phyloP scores from a whole-genome alignment of 2,797 vertebrate genomes.

The Tangara arthus region DNA sequence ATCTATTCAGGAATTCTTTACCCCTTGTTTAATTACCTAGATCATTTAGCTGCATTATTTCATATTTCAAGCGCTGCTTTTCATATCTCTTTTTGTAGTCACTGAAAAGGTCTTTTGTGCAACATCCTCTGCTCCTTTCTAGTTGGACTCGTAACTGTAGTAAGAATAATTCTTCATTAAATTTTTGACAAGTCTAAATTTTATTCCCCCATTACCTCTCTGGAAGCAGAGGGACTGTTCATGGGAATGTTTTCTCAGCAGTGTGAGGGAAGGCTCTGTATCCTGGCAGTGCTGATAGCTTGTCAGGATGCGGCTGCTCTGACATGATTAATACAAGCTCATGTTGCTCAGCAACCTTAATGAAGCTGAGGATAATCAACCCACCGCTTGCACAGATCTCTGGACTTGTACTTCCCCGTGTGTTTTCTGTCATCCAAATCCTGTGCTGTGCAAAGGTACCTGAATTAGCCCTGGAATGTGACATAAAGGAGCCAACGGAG shows the following conservation, averaged over 20 bases:
- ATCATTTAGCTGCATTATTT: not conserved
- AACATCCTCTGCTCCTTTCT: not conserved
- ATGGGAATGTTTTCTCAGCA: slow-evolving; percentile 16
- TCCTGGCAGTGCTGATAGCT: slow-evolving; percentile 15
- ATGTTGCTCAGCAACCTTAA: slow-evolving; percentile 56
- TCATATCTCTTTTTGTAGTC: not conserved
- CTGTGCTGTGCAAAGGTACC: not conserved
- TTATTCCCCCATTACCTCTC: not conserved
- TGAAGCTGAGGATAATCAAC: slow-evolving; percentile 47
- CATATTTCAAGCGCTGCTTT: not conserved
- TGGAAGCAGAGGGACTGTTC: not conserved
- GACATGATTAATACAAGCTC: slow-evolving; percentile 56
- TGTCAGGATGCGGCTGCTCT: slow-evolving; percentile 26
- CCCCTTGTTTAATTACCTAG: not conserved
- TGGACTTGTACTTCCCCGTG: slow-evolving; percentile 36
- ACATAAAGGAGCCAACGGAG: slow-evolving; percentile 34
- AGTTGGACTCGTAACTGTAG: not conserved
- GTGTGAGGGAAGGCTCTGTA: slow-evolving; percentile 5
- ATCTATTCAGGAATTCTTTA: not conserved
- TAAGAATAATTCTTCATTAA: not conserved
- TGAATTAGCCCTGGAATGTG: slow-evolving; percentile 49
- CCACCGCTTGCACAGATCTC: slow-evolving; percentile 12
- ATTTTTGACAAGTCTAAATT: slow-evolving; percentile 18
- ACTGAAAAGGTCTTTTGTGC: not conserved
- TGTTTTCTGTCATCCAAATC: slow-evolving; percentile 34